These are phyloP conservation scores for Sinocyclocheilus anshuiensis DNA, from an alignment of 2,113 vertebrate species.

Conservation along the genomic window DNA sequence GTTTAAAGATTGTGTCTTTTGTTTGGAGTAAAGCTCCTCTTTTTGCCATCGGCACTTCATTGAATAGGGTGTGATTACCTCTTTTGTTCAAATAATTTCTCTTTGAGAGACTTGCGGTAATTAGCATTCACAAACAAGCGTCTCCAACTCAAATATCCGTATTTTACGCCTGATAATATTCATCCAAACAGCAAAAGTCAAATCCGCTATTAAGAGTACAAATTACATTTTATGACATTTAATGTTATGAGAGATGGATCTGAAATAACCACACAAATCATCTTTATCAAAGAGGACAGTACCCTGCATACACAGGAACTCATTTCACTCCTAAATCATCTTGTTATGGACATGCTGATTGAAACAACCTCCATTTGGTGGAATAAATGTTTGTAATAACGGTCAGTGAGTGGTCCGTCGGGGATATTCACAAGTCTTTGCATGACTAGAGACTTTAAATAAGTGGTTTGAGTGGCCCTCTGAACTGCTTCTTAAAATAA, in stretches of 20 bases:
- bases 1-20: not conserved
- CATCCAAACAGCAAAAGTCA: constrained; percentile 26
- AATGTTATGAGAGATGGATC: constrained; percentile 1
- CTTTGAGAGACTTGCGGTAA: not conserved
- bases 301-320: constrained; percentile 30
- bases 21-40: constrained; percentile 19
- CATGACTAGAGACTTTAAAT: no score
- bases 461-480: no score
- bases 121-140: constrained; percentile 19
- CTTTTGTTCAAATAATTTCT: constrained; percentile 8
- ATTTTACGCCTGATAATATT: constrained; percentile 10
- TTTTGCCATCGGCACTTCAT: constrained; percentile 5
- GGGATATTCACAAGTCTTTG: not conserved
- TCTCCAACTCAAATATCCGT: constrained; percentile 8
- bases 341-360: constrained; percentile 69
- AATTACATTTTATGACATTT: constrained; percentile 34
- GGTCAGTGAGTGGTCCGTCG: not conserved
- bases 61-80: constrained; percentile 25
- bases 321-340: constrained; percentile 69
- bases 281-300: constrained; percentile 66
- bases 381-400: not conserved
- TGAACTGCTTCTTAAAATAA: no score
- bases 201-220: constrained; percentile 53
- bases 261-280: constrained; percentile 63
- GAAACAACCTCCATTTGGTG: constrained; percentile 65